Conservation (phyloP, 2,113 vertebrate genomes). For the Sminthopsis crassicaudata region DNA sequence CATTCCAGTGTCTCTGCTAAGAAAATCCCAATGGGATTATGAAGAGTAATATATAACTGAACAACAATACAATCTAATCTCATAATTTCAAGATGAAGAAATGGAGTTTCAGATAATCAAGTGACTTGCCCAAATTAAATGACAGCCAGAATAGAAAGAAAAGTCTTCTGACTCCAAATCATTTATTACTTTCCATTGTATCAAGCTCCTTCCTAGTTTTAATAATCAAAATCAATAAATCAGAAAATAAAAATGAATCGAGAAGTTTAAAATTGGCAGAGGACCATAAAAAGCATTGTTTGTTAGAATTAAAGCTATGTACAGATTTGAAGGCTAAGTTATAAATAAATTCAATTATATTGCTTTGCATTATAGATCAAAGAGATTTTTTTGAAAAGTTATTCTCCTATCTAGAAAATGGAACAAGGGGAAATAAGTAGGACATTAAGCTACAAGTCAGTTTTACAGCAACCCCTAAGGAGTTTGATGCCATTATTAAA, state of each 20-base stretch:
- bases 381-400: neutral
- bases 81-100: neutral
- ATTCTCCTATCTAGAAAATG: neutral
- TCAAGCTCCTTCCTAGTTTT: neutral
- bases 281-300: neutral
- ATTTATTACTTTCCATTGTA: neutral
- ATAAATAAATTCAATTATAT: neutral
- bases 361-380: neutral
- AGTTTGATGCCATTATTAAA: neutral
- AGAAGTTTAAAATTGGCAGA: neutral
- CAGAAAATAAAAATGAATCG: neutral
- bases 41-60: too few species aligned
- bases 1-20: too few species aligned
- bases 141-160: neutral
- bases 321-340: neutral
- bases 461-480: neutral
- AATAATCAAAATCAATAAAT: neutral
- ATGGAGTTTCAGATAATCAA: neutral
- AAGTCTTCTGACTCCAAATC: neutral
- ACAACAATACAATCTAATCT: too few species aligned
- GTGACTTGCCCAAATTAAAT: neutral
- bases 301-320: neutral
- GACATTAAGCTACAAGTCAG: neutral
- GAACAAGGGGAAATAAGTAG: neutral
- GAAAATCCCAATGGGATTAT: too few species aligned